phyloP scores from a whole-genome alignment of 2,113 vertebrate species.

The Hassar affinis region DNA sequence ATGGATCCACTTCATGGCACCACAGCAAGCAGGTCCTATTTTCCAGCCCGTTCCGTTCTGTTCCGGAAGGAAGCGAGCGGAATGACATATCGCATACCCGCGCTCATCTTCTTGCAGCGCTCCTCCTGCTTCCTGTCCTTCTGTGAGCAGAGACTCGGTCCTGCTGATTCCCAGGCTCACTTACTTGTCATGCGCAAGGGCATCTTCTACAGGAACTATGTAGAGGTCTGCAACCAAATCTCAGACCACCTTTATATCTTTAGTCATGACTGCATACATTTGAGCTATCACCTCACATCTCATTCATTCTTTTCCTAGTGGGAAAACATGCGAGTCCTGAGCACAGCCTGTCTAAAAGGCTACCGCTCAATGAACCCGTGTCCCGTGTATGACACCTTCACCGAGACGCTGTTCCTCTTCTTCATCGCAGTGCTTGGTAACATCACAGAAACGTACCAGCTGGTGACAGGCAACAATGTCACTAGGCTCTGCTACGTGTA shows the following conservation, averaged over 20 bases:
- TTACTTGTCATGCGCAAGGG: conserved; percentile 86
- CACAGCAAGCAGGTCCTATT: conserved; percentile 78
- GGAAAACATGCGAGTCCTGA: conserved; percentile 81
- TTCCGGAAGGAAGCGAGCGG: conserved; percentile 83
- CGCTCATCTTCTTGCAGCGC: conserved; percentile 77
- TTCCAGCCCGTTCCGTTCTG: conserved; percentile 81
- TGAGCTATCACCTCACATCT: background rate
- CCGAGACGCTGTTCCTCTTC: conserved; percentile 80
- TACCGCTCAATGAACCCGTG: conserved; percentile 97
- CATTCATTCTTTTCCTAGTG: conserved; percentile 72
- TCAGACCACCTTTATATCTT: background rate
- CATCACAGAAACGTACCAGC: conserved; percentile 83
- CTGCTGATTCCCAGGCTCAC: conserved; percentile 83
- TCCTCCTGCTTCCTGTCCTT: conserved; percentile 84
- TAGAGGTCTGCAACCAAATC: conserved; percentile 76
- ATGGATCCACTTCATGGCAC: background rate
- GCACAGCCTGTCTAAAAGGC: conserved; percentile 75
- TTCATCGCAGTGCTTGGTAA: conserved; percentile 88
- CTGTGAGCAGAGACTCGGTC: conserved; percentile 86
- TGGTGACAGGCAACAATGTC: conserved; percentile 82
- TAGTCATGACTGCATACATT: background rate
- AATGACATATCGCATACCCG: conserved; percentile 87
- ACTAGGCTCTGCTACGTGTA: conserved; percentile 86
- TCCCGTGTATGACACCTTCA: conserved; percentile 82
- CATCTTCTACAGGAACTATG: conserved; percentile 75